phyloP scores from a whole-genome alignment of 2,888 invertebrate species.

The Resseliella maxima region DNA sequence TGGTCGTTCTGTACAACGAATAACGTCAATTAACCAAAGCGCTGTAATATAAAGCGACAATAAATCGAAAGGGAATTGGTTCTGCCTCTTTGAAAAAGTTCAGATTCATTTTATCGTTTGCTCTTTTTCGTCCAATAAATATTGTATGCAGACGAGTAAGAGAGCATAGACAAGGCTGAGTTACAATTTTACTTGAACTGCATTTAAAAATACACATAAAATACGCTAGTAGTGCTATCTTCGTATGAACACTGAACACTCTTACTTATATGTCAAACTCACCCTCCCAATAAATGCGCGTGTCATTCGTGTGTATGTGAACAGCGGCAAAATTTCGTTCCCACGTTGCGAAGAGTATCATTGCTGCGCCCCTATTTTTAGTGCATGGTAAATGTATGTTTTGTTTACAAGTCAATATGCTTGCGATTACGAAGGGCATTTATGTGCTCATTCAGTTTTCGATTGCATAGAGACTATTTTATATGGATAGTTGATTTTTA shows the following conservation, averaged over 20 bases:
- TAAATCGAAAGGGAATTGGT: slow-evolving; percentile 25
- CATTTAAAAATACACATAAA: not conserved
- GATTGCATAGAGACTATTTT: not conserved
- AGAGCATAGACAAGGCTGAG: slow-evolving; percentile 8
- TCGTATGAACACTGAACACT: not conserved
- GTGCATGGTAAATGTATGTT: not conserved
- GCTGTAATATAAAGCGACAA: not conserved
- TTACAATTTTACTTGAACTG: not conserved
- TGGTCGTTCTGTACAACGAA: not conserved
- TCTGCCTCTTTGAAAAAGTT: not conserved
- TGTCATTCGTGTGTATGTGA: slow-evolving; percentile 39
- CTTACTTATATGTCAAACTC: not conserved
- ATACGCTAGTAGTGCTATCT: not conserved
- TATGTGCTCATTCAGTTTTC: not conserved
- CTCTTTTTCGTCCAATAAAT: not conserved
- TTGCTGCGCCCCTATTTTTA: slow-evolving; percentile 21
- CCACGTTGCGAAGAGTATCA: slow-evolving; percentile 18
- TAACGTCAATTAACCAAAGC: slow-evolving; percentile 51
- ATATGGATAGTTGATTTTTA: not conserved
- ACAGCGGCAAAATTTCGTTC: slow-evolving; percentile 11
- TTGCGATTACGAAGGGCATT: slow-evolving; percentile 53
- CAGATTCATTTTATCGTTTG: slow-evolving; percentile 53
- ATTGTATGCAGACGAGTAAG: not conserved
- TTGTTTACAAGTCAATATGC: slow-evolving; percentile 55
- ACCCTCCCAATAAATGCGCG: slow-evolving; percentile 23